phyloP scores from a whole-genome alignment of 2,888 invertebrate genomes.

The Diadromus collaris region DNA sequence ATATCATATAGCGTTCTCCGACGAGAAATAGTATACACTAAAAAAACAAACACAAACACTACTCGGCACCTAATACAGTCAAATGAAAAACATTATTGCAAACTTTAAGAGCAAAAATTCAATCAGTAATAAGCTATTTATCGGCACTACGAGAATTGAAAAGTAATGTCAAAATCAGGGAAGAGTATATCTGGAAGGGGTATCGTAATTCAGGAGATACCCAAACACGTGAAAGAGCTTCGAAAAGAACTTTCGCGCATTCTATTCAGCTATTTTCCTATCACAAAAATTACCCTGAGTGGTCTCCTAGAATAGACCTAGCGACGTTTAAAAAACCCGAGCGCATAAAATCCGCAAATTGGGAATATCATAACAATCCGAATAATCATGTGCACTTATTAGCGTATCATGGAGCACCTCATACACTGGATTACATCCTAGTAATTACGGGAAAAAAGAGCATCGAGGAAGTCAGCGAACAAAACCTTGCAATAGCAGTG shows the following conservation, averaged over 20 bases:
- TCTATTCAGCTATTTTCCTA: constrained; percentile 38
- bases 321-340: constrained; percentile 22
- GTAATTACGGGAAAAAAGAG: constrained; percentile 40
- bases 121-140: too few relatives aligned
- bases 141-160: constrained; percentile 2
- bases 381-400: constrained; percentile 31
- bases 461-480: constrained; percentile 29
- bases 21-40: neutral
- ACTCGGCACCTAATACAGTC: too few relatives aligned
- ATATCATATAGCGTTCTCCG: too few relatives aligned
- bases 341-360: constrained; percentile 26
- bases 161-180: constrained; percentile 40
- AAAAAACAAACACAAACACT: constrained; percentile 3
- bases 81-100: too few relatives aligned
- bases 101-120: too few relatives aligned
- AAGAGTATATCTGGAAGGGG: constrained; percentile 37
- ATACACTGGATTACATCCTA: constrained; percentile 42
- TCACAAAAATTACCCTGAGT: constrained; percentile 6
- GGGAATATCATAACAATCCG: constrained; percentile 38
- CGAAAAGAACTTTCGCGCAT: constrained; percentile 24
- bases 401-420: constrained; percentile 34
- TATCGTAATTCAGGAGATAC: constrained; percentile 41
- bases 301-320: constrained; percentile 31
- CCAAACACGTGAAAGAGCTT: constrained; percentile 39
- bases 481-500: constrained; percentile 40